These are phyloP conservation scores for Drosophila sp. DNA, from an alignment of 1,140 invertebrate genomes.

Conservation along the genomic window DNA sequence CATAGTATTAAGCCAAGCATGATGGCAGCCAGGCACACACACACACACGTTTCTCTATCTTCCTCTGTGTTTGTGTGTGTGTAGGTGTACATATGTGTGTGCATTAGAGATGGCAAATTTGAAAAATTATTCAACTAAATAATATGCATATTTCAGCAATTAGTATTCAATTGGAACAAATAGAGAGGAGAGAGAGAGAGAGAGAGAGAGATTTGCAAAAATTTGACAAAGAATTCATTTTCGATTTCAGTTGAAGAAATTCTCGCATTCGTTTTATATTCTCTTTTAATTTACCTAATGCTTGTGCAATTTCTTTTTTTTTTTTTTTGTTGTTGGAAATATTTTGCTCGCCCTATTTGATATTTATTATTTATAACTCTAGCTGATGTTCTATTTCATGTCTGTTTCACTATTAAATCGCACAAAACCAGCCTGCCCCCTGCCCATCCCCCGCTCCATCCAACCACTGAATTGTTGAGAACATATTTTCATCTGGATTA, in stretches of 20 bases:
- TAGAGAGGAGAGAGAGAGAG: neutral
- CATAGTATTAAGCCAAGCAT: conserved; percentile 20
- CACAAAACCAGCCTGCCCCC: neutral
- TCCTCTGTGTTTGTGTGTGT: too few relatives aligned
- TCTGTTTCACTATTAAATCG: neutral
- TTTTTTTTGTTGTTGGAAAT: neutral
- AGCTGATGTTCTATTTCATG: conserved; percentile 3
- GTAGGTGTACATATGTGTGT: neutral
- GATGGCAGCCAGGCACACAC: neutral
- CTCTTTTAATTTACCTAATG: neutral
- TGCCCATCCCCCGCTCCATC: neutral
- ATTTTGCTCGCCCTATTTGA: neutral
- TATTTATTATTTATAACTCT: conserved; percentile 3
- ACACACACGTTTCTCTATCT: neutral
- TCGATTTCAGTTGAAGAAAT: too few relatives aligned
- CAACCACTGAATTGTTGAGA: neutral
- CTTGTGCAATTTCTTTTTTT: neutral
- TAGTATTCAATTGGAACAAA: neutral
- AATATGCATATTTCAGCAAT: neutral
- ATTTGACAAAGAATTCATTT: too few relatives aligned
- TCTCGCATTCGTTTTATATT: neutral
- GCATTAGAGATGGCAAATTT: conserved; percentile 7
- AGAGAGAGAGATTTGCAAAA: too few relatives aligned
- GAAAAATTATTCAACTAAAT: conserved; percentile 10
- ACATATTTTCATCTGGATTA: conserved; percentile 20